Base-by-base conservation (phyloP, 2,888 invertebrate species). In the Shargacucullia verbasci region DNA sequence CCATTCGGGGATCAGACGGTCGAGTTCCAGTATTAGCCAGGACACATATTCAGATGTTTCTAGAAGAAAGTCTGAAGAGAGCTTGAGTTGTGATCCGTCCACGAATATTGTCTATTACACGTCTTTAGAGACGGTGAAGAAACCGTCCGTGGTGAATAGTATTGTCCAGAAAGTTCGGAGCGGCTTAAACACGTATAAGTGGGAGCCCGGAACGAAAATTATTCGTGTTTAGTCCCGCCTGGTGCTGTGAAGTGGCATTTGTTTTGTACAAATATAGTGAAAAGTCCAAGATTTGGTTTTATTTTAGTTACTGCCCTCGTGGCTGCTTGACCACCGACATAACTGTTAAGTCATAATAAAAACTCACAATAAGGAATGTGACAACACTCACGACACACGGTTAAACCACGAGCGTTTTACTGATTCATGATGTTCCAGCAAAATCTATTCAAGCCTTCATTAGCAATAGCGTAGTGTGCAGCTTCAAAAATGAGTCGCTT, bases 201-300 rank as follows among this genome's bases (percentile, higher is more conserved):
- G 92, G 92, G 90, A 91, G 61, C 90, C 92, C 0, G 89, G 86
- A 0, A 90, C 88, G 1, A 89, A 87, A 63, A 88, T 90, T 57
- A 89, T 92, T 48, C 84, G 84, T 50, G 87, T 89, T 14, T 91
- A 66, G 82, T 37, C 27, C 43, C 29, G 49, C 44, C 70, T 29
- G 29, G 62, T 60, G 56, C 48, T 62, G 71, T 79, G 77, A 55
- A 72, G 79, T 80, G 76, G 55, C 74, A 76, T 76, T 65, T 55
- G 50, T 63, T 56, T 60, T 48, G 48, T 49, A 47, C 14, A 40
- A 59, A 38, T 73, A 73, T 56, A 73, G 50, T 68, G 38, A 53
- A 70, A 73, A 62, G 67, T 62, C 29, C 58, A 71, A 10, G 15
- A 5, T 8, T 7, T 49, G 2, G 29, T 55, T 70, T 73, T 57